Evolutionary conservation across 2,888 invertebrate genomes (phyloP), one percentile per base, ranked within the genome.

Genomic region (Eulithis testata): DNA sequence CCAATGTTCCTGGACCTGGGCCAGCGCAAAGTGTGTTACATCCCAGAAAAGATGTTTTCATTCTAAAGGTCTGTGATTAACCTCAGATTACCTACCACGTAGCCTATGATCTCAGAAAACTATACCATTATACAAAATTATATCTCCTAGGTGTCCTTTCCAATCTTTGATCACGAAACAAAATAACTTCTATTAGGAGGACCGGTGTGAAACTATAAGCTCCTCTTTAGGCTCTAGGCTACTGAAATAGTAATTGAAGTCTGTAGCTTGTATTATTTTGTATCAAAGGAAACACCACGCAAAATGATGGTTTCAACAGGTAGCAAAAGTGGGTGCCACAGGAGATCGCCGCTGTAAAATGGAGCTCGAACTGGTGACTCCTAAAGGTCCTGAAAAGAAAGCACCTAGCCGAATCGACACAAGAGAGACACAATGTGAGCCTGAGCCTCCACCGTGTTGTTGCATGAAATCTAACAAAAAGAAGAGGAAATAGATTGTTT

Each of bases 341-440:
- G 91, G 91, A 1, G 90, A 91, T 62, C 83, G 91, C 0, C 86
- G 86, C 0, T 87, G 88, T 69, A 92, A 91, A 71, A 89, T 96
- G 83, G 95, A 96, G 76, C 77, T 96, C 61, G 95, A 96, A 73
- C 85, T 96, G 77, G 94, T 95, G 47, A 96, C 96, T 0, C 96
- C 96, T 0, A 95, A 95, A 73, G 94, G 94, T 0, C 91, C 93
- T 0, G 94, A 94, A 31, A 89, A 89, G 54, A 93, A 94, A 63
- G 89, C 93, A 0, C 93, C 89, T 0, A 85, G 92, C 4, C 86
- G 91, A 12, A 77, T 87, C 8, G 92, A 93, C 56, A 90, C 93
- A 2, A 82, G 89, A 36, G 91, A 89, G 64, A 87, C 89, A 0
- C 93, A 93, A 58, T 93, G 87, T 53, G 91, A 92, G 0, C 85